These are phyloP conservation scores for Cyphomyrmex costatus DNA, from an alignment of 1,140 invertebrate species.

Conservation along the genomic window DNA sequence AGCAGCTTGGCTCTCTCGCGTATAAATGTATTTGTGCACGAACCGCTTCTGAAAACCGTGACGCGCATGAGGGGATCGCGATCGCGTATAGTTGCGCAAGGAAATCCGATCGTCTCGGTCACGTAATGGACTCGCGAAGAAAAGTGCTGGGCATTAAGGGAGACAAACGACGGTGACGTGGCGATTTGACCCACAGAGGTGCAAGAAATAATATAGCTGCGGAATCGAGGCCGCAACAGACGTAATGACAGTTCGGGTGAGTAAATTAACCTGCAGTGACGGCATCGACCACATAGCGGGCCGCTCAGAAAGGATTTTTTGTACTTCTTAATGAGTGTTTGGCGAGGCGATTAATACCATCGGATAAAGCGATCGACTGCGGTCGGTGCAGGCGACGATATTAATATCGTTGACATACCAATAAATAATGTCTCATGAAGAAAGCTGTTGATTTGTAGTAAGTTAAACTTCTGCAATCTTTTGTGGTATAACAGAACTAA, in stretches of 20 bases:
- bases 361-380: constrained; percentile 6
- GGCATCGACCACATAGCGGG: background rate
- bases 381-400: background rate
- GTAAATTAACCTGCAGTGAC: constrained; percentile 32
- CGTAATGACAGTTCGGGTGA: background rate
- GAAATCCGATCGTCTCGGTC: constrained; percentile 71
- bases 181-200: constrained; percentile 46
- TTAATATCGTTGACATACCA: background rate
- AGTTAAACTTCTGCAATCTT: no score
- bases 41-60: constrained; percentile 49
- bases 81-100: constrained; percentile 59
- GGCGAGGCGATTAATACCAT: constrained; percentile 22
- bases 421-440: background rate
- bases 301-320: constrained; percentile 19
- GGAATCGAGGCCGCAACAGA: constrained; percentile 55
- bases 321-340: constrained; percentile 26
- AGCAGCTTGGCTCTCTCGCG: background rate
- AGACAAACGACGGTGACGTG: constrained; percentile 65
- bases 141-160: constrained; percentile 39
- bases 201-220: constrained; percentile 55
- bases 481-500: no score
- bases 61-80: constrained; percentile 52
- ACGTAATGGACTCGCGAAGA: constrained; percentile 52
- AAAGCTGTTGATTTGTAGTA: background rate
- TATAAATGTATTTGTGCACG: background rate